A percentile compares a stretch with the other conserved stretches of the same genome.
These are phyloP conservation scores for Danio choprae DNA, from an alignment of 2,797 vertebrate species.

Conservation along the genomic window DNA sequence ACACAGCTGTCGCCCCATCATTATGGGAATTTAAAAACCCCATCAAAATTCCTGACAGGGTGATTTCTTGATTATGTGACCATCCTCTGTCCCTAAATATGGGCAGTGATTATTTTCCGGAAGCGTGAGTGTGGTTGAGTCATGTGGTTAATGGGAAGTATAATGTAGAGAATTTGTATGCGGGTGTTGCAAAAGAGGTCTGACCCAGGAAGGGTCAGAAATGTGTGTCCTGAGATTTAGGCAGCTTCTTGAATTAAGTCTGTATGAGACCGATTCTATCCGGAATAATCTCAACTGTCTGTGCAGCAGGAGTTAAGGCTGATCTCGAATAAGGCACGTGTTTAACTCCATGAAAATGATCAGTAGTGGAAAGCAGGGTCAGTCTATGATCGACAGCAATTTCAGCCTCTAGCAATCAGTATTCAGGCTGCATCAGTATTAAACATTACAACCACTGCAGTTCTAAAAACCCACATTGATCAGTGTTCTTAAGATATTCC, in stretches of 20 bases:
- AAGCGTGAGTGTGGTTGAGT: constrained; percentile 24
- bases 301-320: constrained; percentile 58
- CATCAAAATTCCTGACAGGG: constrained; percentile 17
- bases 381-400: background rate
- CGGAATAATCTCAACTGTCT: constrained; percentile 54
- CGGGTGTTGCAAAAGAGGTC: background rate
- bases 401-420: background rate
- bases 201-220: background rate
- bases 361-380: constrained; percentile 3
- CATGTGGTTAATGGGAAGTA: background rate
- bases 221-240: background rate
- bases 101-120: constrained; percentile 18
- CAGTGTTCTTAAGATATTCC: constrained; percentile 19
- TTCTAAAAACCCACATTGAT: constrained; percentile 13
- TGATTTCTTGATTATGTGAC: constrained; percentile 9
- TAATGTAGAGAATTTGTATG: background rate
- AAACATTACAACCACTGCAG: background rate
- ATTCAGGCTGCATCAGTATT: background rate
- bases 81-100: background rate
- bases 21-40: constrained; percentile 29
- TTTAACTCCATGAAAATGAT: constrained; percentile 15
- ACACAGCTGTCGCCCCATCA: constrained; percentile 17
- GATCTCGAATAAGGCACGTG: background rate
- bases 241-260: background rate
- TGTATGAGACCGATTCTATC: constrained; percentile 45